These are phyloP conservation scores for Portevinia maculata DNA, from an alignment of 2,888 invertebrate genomes.

Conservation along the genomic window DNA sequence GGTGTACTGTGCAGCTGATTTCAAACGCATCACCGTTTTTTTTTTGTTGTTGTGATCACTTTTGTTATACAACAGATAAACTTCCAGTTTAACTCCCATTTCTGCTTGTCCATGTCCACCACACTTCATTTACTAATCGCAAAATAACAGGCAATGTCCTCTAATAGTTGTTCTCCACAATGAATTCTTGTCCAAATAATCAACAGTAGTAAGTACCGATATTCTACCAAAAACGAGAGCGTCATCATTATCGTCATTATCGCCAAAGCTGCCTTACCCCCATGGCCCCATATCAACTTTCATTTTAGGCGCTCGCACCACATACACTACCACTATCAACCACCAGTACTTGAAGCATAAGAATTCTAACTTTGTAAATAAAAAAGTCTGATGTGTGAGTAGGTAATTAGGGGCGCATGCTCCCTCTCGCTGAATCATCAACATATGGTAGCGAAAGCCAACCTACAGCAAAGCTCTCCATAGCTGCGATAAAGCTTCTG, in stretches of 20 bases:
- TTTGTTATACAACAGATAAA: too few relatives aligned
- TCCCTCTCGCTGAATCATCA: constrained; percentile 58
- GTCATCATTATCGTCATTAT: constrained; percentile 29
- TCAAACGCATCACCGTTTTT: too few relatives aligned
- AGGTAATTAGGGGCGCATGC: constrained; percentile 67
- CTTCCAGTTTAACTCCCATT: too few relatives aligned
- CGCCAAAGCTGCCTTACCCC: constrained; percentile 31
- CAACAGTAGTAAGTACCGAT: constrained; percentile 34
- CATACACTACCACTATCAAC: neutral
- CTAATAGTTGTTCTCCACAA: constrained; percentile 26
- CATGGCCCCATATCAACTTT: constrained; percentile 65
- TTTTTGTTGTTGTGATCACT: too few relatives aligned
- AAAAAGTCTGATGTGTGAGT: neutral
- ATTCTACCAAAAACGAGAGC: constrained; percentile 34
- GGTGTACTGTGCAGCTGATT: too few relatives aligned
- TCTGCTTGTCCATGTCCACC: too few relatives aligned
- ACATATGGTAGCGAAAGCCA: constrained; percentile 29
- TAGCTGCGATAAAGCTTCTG: constrained; percentile 40
- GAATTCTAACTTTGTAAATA: constrained; percentile 64
- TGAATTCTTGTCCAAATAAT: constrained; percentile 30
- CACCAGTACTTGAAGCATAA: neutral
- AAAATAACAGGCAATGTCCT: constrained; percentile 5
- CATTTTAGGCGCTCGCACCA: constrained; percentile 36
- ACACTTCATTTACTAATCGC: neutral
- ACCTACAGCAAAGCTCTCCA: constrained; percentile 53